Conservation (phyloP, 1,140 invertebrate species). For the Atopsyche davidsoni region DNA sequence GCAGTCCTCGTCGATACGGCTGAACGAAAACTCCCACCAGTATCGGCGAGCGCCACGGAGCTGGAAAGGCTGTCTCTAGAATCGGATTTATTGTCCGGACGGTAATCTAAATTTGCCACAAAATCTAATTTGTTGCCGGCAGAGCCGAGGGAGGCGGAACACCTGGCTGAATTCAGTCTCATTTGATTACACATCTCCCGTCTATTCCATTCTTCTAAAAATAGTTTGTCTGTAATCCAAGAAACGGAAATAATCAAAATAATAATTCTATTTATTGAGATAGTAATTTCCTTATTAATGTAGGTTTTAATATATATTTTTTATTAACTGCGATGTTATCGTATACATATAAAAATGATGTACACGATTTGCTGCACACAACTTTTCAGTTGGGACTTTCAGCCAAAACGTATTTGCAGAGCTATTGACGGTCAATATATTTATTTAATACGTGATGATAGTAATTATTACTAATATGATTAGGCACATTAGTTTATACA, state of each 20-base stretch:
- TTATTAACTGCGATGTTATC: too few species aligned
- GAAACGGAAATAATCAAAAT: not conserved
- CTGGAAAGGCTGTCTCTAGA: conserved; percentile 1
- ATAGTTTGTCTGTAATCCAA: not conserved
- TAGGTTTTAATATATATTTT: too few species aligned
- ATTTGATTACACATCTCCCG: not conserved
- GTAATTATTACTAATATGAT: too few species aligned
- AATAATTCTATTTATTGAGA: not conserved
- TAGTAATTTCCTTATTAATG: not conserved
- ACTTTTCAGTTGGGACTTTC: too few species aligned
- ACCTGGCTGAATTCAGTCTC: not conserved
- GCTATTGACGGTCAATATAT: not conserved
- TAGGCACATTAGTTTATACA: too few species aligned
- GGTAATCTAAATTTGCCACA: conserved; percentile 22
- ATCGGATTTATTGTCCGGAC: conserved; percentile 19
- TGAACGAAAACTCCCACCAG: conserved; percentile 3
- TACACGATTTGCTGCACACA: too few species aligned
- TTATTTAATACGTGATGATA: not conserved
- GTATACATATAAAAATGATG: too few species aligned
- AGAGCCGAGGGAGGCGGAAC: not conserved
- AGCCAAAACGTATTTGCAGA: too few species aligned
- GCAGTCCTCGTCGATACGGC: not conserved
- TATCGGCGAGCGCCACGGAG: not conserved
- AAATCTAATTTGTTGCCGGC: conserved; percentile 20
- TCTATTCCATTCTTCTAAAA: not conserved